A percentile compares a stretch with the other conserved stretches of the same genome.
phyloP scores from a whole-genome alignment of 2,888 invertebrate species.

The Cacoxenus indagator region DNA sequence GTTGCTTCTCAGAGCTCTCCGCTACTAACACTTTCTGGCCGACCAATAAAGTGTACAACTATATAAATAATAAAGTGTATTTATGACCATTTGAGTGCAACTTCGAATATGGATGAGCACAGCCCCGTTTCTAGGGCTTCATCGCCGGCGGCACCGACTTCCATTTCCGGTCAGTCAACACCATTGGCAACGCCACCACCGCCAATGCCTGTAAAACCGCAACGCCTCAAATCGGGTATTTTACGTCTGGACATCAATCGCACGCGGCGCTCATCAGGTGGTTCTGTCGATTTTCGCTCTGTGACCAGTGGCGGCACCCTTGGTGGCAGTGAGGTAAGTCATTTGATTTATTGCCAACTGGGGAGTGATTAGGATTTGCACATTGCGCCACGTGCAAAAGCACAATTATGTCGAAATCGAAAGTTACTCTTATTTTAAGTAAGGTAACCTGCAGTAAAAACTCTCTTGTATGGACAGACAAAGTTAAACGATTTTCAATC shows the following conservation, averaged over 20 bases:
- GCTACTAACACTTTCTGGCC: too few species aligned
- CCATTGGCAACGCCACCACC: constrained; percentile 21
- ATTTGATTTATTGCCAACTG: constrained; percentile 53
- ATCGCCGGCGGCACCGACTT: constrained; percentile 19
- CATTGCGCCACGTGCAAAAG: constrained; percentile 4
- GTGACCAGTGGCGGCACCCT: constrained; percentile 38
- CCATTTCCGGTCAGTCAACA: neutral
- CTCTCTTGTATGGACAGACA: too few species aligned
- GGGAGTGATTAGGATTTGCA: constrained; percentile 59
- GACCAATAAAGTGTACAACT: too few species aligned
- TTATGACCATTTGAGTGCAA: too few species aligned
- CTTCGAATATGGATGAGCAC: constrained; percentile 22
- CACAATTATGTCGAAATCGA: too few species aligned
- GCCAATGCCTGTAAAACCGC: constrained; percentile 36
- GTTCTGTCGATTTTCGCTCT: constrained; percentile 71
- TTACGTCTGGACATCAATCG: constrained; percentile 71
- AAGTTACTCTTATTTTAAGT: too few species aligned
- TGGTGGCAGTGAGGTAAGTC: constrained; percentile 56
- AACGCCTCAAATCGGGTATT: constrained; percentile 70
- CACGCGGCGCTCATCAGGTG: constrained; percentile 72
- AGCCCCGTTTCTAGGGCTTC: constrained; percentile 21
- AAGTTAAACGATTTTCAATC: too few species aligned
- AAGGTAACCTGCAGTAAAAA: too few species aligned
- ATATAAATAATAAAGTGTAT: too few species aligned
- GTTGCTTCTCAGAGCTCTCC: constrained; percentile 37